phyloP scores from a whole-genome alignment of 2,888 invertebrate genomes.

The Frankliniella fusca region DNA sequence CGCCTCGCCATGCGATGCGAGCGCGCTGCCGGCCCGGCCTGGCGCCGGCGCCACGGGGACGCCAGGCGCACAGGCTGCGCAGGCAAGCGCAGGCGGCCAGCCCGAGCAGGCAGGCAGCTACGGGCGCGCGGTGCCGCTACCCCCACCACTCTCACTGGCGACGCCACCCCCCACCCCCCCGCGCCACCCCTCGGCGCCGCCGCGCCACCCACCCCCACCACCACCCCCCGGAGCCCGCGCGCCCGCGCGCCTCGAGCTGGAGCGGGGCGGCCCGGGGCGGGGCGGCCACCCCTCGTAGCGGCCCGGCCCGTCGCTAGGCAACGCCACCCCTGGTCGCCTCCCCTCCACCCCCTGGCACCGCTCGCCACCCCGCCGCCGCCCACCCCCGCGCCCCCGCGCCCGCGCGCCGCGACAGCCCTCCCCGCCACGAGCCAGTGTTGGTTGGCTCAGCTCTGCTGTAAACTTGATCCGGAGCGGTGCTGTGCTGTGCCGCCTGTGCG shows the following conservation, averaged over 20 bases:
- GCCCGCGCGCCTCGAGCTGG: conserved; percentile 28
- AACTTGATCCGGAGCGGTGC: conserved; percentile 29
- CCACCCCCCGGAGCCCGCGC: conserved; percentile 36
- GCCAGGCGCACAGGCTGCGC: conserved; percentile 39
- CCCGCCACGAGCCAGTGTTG: neutral
- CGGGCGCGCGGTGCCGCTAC: neutral
- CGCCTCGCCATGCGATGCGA: conserved; percentile 2
- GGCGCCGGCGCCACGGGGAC: conserved; percentile 32
- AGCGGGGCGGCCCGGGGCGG: neutral
- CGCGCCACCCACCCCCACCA: conserved; percentile 37
- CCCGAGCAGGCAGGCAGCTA: neutral
- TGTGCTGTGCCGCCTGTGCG: too few relatives aligned
- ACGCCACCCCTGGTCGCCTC: conserved; percentile 35
- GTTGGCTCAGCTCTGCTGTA: conserved; percentile 25
- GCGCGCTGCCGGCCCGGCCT: neutral
- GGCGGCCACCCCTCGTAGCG: conserved; percentile 40
- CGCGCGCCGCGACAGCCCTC: neutral
- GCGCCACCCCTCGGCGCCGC: conserved; percentile 24
- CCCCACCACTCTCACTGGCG: conserved; percentile 35
- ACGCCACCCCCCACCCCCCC: conserved; percentile 38
- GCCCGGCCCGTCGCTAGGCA: conserved; percentile 41
- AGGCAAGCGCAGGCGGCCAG: neutral
- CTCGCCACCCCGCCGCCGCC: conserved; percentile 33
- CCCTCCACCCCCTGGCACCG: too few relatives aligned
- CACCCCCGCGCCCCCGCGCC: conserved; percentile 28